phyloP scores from a whole-genome alignment of 2,888 invertebrate genomes.

The Sarcophaga variegata region DNA sequence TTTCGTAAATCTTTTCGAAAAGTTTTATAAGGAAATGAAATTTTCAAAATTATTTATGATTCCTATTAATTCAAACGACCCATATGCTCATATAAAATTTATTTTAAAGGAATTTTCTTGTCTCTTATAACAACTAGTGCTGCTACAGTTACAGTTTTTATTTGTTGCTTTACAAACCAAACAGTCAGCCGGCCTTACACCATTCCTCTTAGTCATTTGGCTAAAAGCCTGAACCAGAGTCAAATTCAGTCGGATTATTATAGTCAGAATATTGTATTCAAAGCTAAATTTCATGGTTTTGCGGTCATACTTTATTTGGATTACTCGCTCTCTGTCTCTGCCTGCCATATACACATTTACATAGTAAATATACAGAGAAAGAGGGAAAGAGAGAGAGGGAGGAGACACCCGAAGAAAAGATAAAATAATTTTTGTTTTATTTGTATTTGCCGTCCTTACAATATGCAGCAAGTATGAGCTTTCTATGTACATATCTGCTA shows the following conservation, averaged over 20 bases:
- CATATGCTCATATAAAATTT: neutral
- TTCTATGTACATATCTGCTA: neutral
- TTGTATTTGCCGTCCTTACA: no score
- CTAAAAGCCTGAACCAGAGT: neutral
- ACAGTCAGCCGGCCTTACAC: neutral
- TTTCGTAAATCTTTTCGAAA: no score
- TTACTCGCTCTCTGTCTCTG: neutral
- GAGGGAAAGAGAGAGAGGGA: no score
- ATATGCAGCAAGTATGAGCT: no score
- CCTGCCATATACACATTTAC: no score
- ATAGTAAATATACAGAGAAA: no score
- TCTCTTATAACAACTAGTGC: neutral
- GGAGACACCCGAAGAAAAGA: no score
- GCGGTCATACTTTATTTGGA: constrained; percentile 60
- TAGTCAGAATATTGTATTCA: constrained; percentile 21
- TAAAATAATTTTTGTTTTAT: no score
- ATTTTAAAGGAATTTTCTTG: neutral
- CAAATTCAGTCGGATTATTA: constrained; percentile 5
- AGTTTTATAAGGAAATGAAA: no score
- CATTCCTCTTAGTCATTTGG: neutral
- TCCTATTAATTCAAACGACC: neutral
- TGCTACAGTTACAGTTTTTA: neutral
- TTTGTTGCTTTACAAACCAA: neutral
- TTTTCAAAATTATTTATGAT: no score
- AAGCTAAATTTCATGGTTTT: constrained; percentile 63